Evolutionary conservation across 1,140 invertebrate genomes (phyloP).

Genomic region (Drosophila littoralis): DNA sequence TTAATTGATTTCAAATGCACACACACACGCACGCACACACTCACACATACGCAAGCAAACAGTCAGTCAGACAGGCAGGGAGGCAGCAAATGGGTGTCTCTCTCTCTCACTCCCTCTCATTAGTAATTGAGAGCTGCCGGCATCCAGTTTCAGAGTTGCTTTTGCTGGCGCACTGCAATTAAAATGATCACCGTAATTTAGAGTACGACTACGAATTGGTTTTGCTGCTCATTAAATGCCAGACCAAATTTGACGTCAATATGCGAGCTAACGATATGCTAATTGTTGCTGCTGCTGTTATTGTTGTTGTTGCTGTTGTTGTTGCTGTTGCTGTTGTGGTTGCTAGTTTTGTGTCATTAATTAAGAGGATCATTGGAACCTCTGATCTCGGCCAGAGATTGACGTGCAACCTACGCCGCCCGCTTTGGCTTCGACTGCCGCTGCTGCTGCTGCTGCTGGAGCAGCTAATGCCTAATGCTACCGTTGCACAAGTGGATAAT

Average conservation of each 20-base stretch:
- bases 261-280: conserved; percentile 80
- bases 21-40: conserved; percentile 10
- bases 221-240: conserved; percentile 49
- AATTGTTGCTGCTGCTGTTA: conserved; percentile 45
- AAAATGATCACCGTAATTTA: conserved; percentile 80
- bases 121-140: conserved; percentile 28
- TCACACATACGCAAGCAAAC: not conserved
- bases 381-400: conserved; percentile 66
- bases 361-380: conserved; percentile 67
- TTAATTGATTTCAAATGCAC: conserved; percentile 52
- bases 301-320: conserved; percentile 8
- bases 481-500: conserved; percentile 79
- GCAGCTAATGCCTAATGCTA: conserved; percentile 42
- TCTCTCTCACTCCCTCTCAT: conserved; percentile 6
- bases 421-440: conserved; percentile 3
- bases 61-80: conserved; percentile 2
- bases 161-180: conserved; percentile 73
- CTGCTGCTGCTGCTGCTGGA: conserved; percentile 5
- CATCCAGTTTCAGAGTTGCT: conserved; percentile 34
- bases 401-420: conserved; percentile 58
- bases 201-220: conserved; percentile 59
- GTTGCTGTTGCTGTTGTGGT: too few species aligned
- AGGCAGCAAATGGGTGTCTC: conserved; percentile 4
- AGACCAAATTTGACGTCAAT: conserved; percentile 78
- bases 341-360: conserved; percentile 62